Conservation (phyloP, 2,113 vertebrate species). For the Megaptera novaeangliae region DNA sequence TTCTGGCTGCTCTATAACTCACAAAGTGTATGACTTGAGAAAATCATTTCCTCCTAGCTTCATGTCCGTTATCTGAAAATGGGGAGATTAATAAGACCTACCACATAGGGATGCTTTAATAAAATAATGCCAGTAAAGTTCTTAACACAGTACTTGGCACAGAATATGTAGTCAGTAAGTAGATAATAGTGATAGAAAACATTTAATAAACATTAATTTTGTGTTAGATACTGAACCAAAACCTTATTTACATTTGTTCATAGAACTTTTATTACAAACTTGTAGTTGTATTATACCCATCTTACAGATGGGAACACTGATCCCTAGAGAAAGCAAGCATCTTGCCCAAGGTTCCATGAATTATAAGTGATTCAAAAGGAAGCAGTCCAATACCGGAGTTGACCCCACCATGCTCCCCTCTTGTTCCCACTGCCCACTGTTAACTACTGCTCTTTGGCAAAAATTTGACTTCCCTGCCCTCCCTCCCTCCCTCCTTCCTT, state of each 20-base stretch:
- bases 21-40: neutral
- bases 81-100: neutral
- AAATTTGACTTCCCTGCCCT: neutral
- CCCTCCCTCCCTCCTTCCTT: neutral
- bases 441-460: neutral
- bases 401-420: accelerated
- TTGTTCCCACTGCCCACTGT: accelerated
- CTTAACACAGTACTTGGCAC: neutral
- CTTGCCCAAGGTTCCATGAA: accelerated
- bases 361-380: no score
- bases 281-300: neutral
- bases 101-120: accelerated
- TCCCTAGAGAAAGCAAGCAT: neutral
- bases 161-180: neutral
- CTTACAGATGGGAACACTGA: neutral
- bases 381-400: accelerated
- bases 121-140: neutral
- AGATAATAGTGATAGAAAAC: neutral
- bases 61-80: neutral
- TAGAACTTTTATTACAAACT: neutral
- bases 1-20: neutral
- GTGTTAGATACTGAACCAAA: neutral
- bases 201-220: neutral
- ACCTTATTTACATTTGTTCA: neutral
- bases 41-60: neutral